Conservation (phyloP, 92 coral and sea anemone species). For the Hydrozoanthus gracilis region DNA sequence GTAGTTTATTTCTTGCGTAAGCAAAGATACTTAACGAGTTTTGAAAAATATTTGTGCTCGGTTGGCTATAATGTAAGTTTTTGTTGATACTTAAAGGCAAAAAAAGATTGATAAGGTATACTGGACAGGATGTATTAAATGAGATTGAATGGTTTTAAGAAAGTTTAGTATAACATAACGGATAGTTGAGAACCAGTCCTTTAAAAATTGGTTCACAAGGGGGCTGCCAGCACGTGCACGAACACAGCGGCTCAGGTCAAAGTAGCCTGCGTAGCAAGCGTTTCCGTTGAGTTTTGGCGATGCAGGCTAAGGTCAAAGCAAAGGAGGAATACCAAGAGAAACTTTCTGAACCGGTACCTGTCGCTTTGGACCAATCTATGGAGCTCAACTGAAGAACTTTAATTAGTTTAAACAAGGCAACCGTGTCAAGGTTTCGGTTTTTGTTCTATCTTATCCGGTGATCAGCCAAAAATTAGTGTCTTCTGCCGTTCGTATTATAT, state of each 20-base stretch:
- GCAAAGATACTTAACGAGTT: not conserved
- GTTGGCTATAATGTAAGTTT: too few relatives aligned
- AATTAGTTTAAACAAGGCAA: not conserved
- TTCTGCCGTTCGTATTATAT: too few relatives aligned
- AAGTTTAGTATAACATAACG: too few relatives aligned
- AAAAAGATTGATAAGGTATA: not conserved
- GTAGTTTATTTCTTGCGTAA: not conserved
- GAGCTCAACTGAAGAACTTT: not conserved
- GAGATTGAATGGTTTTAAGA: not conserved
- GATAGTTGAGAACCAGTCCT: too few relatives aligned
- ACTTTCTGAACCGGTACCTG: not conserved
- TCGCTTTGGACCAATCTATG: not conserved
- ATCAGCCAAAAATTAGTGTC: not conserved
- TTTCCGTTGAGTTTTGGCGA: too few relatives aligned
- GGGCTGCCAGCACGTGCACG: slow-evolving; percentile 1
- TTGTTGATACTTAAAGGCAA: not conserved
- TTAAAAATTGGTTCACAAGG: not conserved
- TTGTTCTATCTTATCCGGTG: not conserved
- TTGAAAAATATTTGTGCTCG: too few relatives aligned
- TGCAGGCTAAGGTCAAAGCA: too few relatives aligned
- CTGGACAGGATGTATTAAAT: too few relatives aligned
- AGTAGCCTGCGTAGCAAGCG: too few relatives aligned
- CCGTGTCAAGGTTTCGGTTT: not conserved
- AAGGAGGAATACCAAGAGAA: not conserved
- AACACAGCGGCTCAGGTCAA: not conserved